Percentiles rank a stretch among this genome's conserved stretches.
phyloP scores from a whole-genome alignment of 1,140 invertebrate genomes.

The Aphelinus atriplicis region DNA sequence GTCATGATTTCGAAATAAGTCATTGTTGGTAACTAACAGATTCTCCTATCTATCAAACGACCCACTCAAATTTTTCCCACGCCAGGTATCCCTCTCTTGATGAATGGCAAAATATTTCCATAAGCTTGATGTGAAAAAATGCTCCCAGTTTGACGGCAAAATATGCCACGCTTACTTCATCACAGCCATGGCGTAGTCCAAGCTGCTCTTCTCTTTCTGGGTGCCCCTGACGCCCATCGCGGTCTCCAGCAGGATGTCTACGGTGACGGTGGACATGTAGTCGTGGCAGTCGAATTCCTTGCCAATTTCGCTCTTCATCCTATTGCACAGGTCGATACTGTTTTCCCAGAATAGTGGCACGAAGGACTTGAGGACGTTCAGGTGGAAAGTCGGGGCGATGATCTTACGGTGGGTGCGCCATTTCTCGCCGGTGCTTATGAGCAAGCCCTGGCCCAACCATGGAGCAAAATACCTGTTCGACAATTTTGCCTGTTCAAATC shows the following conservation, averaged over 20 bases:
- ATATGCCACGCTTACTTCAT: constrained; percentile 68
- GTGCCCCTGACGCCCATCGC: constrained; percentile 77
- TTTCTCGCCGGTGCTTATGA: constrained; percentile 84
- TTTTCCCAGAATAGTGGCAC: constrained; percentile 88
- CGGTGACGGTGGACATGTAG: constrained; percentile 83
- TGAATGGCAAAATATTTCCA: no score
- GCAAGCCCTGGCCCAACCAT: constrained; percentile 88
- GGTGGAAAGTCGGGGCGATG: constrained; percentile 93
- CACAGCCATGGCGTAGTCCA: constrained; percentile 78
- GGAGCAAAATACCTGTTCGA: constrained; percentile 79
- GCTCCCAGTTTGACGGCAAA: background rate
- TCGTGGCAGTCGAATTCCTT: constrained; percentile 85
- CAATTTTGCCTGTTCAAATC: background rate
- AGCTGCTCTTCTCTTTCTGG: constrained; percentile 71
- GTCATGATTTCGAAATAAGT: no score
- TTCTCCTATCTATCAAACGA: no score
- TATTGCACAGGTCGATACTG: constrained; percentile 74
- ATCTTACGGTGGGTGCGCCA: constrained; percentile 88
- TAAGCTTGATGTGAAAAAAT: background rate
- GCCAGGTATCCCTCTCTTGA: no score
- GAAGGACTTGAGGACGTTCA: constrained; percentile 90
- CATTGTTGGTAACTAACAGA: no score
- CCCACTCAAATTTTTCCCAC: no score
- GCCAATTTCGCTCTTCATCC: constrained; percentile 72
- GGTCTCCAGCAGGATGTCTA: constrained; percentile 87